Base-by-base conservation (phyloP, 2,797 vertebrate species). In the Chaetodon trifasciatus region DNA sequence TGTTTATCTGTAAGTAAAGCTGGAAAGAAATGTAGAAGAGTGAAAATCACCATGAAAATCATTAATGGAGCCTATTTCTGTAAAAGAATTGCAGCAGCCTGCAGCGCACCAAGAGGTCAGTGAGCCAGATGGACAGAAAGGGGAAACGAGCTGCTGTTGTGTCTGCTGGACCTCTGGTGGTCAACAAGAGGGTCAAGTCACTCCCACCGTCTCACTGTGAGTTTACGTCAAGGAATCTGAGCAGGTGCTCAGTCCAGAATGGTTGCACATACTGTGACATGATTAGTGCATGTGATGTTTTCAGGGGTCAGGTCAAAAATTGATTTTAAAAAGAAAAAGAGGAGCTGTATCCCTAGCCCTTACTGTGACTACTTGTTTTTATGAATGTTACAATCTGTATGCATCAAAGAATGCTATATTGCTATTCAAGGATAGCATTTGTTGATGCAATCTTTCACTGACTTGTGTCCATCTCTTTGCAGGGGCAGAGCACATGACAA, bases 81-180 rank as follows among this genome's bases (percentile, higher is more conserved):
- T 52, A 12, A 21, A 21, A 95, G 94, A 81, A 62, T 13, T 95
- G 94, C 74, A 76, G 19, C 74, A 60, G 39, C 47, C 68, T 52
- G 23, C 68, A 28, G 44, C 88, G 55, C 17, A 8, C 6, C 16
- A 90, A 75, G 84, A 90, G 92, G 66, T 90, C 86, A 0, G 53
- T 17, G 17, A 72, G 11, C n/a, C 56, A 21, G n/a, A 32, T 4
- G 6, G 62, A 76, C 17, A 1, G 39, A 13, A n/a, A 5, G 1
- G 2, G 47, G 15, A 80, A 49, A 73, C 70, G 0, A 52, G 76
- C 74, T 1, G 78, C 84, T 10, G 80, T 93, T 0, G 92, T 95
- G 52, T 93, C 93, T 2, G 94, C 86, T n/a, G 94, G 94, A 47
- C 94, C 94, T 35, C 70, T 95, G 67, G 5, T 88, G 6, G 82